Base-by-base conservation (phyloP, 2,113 vertebrate species). In the Triplophysa rosa region DNA sequence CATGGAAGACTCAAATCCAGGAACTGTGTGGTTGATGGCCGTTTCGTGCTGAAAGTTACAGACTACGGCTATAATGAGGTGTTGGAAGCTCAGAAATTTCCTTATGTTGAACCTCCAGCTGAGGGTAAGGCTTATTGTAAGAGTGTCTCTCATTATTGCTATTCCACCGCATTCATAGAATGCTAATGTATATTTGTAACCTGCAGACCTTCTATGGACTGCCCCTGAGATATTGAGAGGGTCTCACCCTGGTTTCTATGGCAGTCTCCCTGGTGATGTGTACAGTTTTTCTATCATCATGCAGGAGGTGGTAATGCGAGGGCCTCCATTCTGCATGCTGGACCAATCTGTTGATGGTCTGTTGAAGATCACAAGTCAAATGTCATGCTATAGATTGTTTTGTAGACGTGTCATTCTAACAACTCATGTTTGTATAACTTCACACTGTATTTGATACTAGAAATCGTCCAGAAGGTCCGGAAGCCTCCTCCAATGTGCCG, bases 251-350 rank as follows among this genome's bases (percentile, higher is more conserved):
- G 89, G 87, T 11, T 68, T 91, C 1, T 75, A 85, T 0, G 91
- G 92, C 21, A 88, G 87, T 11, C 72, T 81, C 7, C 14, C 70
- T 0, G 90, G 90, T 1, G 94, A 95, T 21, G 88, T 94, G 21
- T 94, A 93, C 86, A 94, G 94, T 85, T 95, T 94, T 10, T 84
- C 92, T 29, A 92, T 94, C 83, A 89, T 95, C 73, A 92, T 92
- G 90, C 94, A 95, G 81, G 94, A 95, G 75, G 92, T 93, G 70
- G 89, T 94, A 70, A 79, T 93, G 45, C 84, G 92, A 67, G 93
- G 91, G 0, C 90, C 91, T 12, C 94, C 93, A 0, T 95, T 85
- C 85, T 93, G 91, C 81, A 94, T 93, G 91, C 45, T 94, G 73
- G 92, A 94, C 82, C 76, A 89, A 1, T 81, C 91, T 8, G 84